phyloP scores from a whole-genome alignment of 92 coral and sea anemone genomes.

The Micromussa lordhowensis region DNA sequence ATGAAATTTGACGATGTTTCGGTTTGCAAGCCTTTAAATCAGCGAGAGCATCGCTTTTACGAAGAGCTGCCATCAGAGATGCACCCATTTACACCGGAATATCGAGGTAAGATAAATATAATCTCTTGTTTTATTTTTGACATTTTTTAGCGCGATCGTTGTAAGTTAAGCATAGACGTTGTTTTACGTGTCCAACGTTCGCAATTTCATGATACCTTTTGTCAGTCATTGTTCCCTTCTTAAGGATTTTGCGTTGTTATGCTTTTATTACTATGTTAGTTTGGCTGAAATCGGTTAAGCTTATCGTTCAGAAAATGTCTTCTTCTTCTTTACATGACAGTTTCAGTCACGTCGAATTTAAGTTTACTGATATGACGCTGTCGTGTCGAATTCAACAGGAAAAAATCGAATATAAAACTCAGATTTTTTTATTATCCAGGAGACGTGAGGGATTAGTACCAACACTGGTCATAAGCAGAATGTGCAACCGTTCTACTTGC shows the following conservation, averaged over 20 bases:
- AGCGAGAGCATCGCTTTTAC: conserved; percentile 94
- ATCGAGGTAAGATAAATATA: conserved; percentile 73
- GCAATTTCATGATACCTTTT: not conserved
- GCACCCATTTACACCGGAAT: conserved; percentile 92
- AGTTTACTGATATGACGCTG: not conserved
- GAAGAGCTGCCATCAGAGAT: conserved; percentile 90
- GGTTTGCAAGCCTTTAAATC: conserved; percentile 89
- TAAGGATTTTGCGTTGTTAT: not conserved
- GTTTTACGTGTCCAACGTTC: not conserved
- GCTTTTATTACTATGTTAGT: not conserved
- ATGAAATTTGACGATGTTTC: conserved; percentile 95
- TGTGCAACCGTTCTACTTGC: not conserved
- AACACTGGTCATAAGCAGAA: not conserved
- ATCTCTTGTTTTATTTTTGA: not conserved
- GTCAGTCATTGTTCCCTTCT: not conserved
- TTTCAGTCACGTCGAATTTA: not conserved
- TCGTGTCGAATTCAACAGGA: not conserved
- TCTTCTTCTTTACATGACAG: not conserved
- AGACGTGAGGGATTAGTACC: not conserved
- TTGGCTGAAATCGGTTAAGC: not conserved
- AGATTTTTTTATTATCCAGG: not conserved
- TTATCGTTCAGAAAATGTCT: not conserved
- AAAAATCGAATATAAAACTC: not conserved
- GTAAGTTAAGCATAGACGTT: not conserved
- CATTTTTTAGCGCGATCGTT: not conserved